These are phyloP conservation scores for Variabilichromis moorii DNA, from an alignment of 2,113 vertebrate genomes.

Conservation along the genomic window DNA sequence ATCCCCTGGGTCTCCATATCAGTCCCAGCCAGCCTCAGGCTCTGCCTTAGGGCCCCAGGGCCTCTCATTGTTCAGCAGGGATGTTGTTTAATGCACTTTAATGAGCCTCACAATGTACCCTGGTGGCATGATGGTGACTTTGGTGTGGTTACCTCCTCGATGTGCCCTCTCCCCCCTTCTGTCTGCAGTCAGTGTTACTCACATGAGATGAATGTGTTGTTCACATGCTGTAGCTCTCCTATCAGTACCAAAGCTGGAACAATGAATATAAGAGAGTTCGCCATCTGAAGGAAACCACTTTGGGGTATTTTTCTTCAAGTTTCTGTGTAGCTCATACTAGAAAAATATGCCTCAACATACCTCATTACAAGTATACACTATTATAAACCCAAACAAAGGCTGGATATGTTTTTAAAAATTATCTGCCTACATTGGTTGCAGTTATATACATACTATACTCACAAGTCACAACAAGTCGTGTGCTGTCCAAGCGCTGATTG, in stretches of 20 bases:
- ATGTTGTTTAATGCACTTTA: constrained; percentile 82
- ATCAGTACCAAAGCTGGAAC: neutral
- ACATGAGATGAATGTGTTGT: neutral
- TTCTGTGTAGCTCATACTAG: neutral
- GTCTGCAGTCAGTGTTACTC: neutral
- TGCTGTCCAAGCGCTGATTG: neutral
- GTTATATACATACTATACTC: neutral
- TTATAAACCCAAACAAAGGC: neutral
- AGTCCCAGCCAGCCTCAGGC: constrained; percentile 76
- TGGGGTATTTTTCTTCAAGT: neutral
- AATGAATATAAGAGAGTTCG: neutral
- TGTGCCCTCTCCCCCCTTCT: neutral
- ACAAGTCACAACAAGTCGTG: neutral
- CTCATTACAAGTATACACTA: neutral
- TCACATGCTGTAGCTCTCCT: neutral
- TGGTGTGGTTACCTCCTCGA: constrained; percentile 5
- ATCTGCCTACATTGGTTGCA: neutral
- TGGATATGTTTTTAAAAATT: neutral
- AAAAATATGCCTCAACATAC: neutral
- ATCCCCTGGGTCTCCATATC: constrained; percentile 79
- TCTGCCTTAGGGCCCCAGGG: constrained; percentile 65
- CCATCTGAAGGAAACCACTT: neutral
- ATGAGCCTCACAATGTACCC: constrained; percentile 66
- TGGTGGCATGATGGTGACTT: constrained; percentile 21
- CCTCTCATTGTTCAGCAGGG: constrained; percentile 79